A percentile compares a stretch with the other conserved stretches of the same genome.
phyloP scores from a whole-genome alignment of 1,140 invertebrate species.

The Drosophila sturtevanti region DNA sequence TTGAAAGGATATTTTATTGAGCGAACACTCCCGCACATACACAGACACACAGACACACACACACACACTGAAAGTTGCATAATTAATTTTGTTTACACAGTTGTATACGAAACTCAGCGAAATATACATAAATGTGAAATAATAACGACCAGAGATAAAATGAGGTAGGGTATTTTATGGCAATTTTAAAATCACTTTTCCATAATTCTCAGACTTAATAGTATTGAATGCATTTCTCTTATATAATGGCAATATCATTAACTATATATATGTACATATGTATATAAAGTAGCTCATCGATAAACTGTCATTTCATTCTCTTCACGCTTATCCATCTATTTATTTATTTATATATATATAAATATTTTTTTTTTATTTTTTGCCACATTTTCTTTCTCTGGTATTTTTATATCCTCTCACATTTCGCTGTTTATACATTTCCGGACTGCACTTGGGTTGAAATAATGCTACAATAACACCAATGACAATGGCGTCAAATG shows the following conservation, averaged over 20 bases:
- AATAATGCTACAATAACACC: slow-evolving; percentile 34
- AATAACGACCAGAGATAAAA: neutral
- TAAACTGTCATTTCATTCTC: slow-evolving; percentile 66
- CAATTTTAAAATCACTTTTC: neutral
- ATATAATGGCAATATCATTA: slow-evolving; percentile 59
- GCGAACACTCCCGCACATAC: slow-evolving; percentile 16
- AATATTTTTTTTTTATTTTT: slow-evolving; percentile 25
- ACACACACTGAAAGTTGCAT: slow-evolving; percentile 51
- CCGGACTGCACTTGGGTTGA: slow-evolving; percentile 44
- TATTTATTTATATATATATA: slow-evolving; percentile 62
- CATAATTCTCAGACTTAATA: slow-evolving; percentile 1
- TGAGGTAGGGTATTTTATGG: neutral
- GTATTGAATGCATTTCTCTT: neutral
- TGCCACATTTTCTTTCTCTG: slow-evolving; percentile 27
- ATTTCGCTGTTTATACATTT: slow-evolving; percentile 57
- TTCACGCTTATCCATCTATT: slow-evolving; percentile 19
- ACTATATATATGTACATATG: slow-evolving; percentile 43
- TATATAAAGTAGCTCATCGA: slow-evolving; percentile 24
- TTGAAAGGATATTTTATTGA: slow-evolving; percentile 68
- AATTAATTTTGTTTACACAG: slow-evolving; percentile 81
- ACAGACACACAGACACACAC: neutral
- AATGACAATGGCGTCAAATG: slow-evolving; percentile 70
- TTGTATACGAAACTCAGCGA: slow-evolving; percentile 66
- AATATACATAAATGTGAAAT: slow-evolving; percentile 42
- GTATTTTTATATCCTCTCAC: slow-evolving; percentile 17